Percentiles rank a stretch among this genome's conserved stretches.
phyloP scores from a whole-genome alignment of 2,113 vertebrate species.

The Spilogale gracilis region DNA sequence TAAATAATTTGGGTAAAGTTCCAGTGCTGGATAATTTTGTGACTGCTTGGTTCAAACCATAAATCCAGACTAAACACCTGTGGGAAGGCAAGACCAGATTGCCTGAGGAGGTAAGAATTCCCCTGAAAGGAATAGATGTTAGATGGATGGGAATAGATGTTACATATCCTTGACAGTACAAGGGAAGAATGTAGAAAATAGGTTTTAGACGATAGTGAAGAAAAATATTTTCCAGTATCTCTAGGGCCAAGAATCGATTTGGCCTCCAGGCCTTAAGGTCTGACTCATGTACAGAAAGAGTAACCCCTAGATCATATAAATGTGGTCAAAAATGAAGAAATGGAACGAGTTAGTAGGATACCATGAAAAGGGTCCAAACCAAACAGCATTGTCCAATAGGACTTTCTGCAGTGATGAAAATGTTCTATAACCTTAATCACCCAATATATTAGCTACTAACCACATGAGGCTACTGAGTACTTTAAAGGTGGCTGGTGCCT shows the following conservation, averaged over 20 bases:
- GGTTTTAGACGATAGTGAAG: not conserved
- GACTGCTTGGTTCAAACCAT: not conserved
- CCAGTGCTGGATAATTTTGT: not conserved
- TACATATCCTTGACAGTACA: not conserved
- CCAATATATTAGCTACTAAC: not conserved
- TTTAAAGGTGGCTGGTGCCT: not conserved
- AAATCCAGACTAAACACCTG: not conserved
- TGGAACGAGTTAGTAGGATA: not conserved
- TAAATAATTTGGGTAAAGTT: not conserved
- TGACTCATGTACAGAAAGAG: not conserved
- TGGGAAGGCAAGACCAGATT: not conserved
- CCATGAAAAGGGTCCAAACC: not conserved
- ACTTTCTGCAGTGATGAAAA: not conserved
- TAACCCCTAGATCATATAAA: not conserved
- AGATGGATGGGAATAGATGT: not conserved
- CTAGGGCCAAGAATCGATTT: not conserved
- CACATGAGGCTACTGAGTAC: not conserved
- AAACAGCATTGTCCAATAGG: not conserved
- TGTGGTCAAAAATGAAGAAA: not conserved
- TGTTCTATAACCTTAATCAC: not conserved
- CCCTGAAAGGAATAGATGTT: not conserved
- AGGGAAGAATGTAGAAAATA: not conserved
- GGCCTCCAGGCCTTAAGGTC: not conserved
- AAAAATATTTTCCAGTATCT: slow-evolving; percentile 11
- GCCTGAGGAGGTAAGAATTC: not conserved